A percentile compares a stretch with the other conserved stretches of the same genome.
These are phyloP conservation scores for Chloroclysta siterata DNA, from an alignment of 2,888 invertebrate species.

Conservation along the genomic window DNA sequence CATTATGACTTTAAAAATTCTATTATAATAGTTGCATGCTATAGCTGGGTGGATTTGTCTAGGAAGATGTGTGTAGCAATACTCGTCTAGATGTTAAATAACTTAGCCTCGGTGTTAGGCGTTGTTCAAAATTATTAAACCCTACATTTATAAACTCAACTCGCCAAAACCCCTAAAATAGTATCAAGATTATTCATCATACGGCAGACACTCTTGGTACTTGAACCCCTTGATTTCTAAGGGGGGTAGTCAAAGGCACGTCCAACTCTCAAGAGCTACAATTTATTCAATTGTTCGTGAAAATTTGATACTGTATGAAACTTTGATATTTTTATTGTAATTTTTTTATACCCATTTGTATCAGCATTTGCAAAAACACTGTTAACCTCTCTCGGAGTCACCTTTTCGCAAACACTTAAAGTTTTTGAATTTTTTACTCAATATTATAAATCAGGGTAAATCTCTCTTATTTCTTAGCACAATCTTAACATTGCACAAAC, in stretches of 20 bases:
- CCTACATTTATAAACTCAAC: slow-evolving; percentile 10
- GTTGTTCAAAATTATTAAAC: slow-evolving; percentile 33
- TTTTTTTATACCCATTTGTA: slow-evolving; percentile 44
- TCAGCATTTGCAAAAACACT: slow-evolving; percentile 47
- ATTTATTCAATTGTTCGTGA: slow-evolving; percentile 39
- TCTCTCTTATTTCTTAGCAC: slow-evolving; percentile 50
- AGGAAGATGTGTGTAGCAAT: slow-evolving; percentile 69
- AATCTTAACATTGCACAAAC: slow-evolving; percentile 37
- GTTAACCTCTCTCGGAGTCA: slow-evolving; percentile 42
- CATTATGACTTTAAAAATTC: slow-evolving; percentile 20
- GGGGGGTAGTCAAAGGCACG: neutral
- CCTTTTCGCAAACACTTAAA: slow-evolving; percentile 41
- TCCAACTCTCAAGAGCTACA: slow-evolving; percentile 32
- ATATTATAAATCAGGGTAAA: slow-evolving; percentile 69
- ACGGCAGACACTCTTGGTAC: neutral
- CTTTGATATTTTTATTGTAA: slow-evolving; percentile 50
- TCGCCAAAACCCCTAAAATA: slow-evolving; percentile 17
- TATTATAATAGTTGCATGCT: slow-evolving; percentile 69
- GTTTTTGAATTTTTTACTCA: slow-evolving; percentile 71
- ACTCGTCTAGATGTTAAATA: slow-evolving; percentile 58
- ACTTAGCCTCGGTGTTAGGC: slow-evolving; percentile 62
- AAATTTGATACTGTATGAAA: slow-evolving; percentile 49
- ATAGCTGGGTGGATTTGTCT: slow-evolving; percentile 68
- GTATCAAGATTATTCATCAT: neutral
- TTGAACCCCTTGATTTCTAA: neutral